Evolutionary conservation across 2,888 invertebrate genomes (phyloP), one percentile per base, ranked within the genome.

Genomic region (Meiosimyza decipiens): DNA sequence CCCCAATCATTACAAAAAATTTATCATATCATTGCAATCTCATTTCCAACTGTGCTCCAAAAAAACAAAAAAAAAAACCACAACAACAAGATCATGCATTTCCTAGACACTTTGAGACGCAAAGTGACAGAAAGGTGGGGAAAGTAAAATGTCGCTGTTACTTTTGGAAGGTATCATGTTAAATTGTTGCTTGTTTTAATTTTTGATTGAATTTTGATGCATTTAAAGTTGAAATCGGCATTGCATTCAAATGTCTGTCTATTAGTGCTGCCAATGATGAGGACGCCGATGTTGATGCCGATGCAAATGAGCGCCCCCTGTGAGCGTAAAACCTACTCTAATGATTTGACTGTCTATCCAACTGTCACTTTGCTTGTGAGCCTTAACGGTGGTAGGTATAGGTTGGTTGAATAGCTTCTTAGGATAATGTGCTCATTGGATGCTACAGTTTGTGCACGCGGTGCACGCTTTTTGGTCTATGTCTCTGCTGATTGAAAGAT

Each of bases 161-260:
- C 60, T 51, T n/a, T 22, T 18, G 33, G 16, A 4, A 16, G 67
- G 63, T 28, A 0, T 22, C 9, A 70, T 76, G 74, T 79, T 72
- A 22, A 57, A 47, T 57, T 47, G 62, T 11, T 22, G 57, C 15
- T 60, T 69, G 62, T 40, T 76, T 80, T 83, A 82, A 83, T 81
- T 70, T 82, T 82, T 82, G 82, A 82, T 82, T 82, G 82, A 80
- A 82, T 82, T 82, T 82, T 82, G 83, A 81, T 82, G 82, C 81
- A 81, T 80, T 81, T 77, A 60, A 52, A 59, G 54, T 59, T 67
- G 66, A 40, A 40, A 40, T 40, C 9, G 40, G 40, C 40, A 40
- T 40, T 40, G 40, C 40, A 40, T 40, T 40, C 40, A 40, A 40
- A 40, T 40, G 40, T 40, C 40, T 40, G 40, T 40, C 40, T 40